Conservation (phyloP, 2,113 vertebrate genomes). For the Pachypanchax playfairii region DNA sequence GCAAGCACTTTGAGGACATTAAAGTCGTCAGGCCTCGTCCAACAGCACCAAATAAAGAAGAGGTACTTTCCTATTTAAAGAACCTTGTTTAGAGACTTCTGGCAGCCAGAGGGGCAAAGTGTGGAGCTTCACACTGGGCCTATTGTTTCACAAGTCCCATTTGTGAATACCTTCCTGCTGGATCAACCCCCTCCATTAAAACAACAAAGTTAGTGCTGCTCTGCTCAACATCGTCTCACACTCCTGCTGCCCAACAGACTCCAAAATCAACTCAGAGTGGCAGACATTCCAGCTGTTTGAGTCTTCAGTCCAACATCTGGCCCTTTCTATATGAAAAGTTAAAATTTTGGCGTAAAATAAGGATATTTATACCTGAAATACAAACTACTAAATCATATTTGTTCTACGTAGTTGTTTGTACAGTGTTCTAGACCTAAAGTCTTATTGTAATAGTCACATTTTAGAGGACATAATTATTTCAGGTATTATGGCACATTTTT, state of each 20-base stretch:
- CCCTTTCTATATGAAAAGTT: background rate
- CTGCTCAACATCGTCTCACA: constrained; percentile 66
- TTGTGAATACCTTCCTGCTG: constrained; percentile 76
- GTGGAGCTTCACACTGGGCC: constrained; percentile 77
- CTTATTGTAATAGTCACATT: background rate
- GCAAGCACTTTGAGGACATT: constrained; percentile 54
- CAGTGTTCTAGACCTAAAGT: background rate
- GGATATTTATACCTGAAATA: background rate
- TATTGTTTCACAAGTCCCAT: constrained; percentile 80
- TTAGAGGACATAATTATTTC: background rate
- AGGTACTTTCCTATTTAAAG: constrained; percentile 77
- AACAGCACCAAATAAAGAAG: constrained; percentile 31
- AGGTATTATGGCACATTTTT: too few relatives aligned
- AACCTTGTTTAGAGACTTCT: constrained; percentile 63
- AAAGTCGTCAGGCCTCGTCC: constrained; percentile 47
- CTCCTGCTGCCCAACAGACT: constrained; percentile 41
- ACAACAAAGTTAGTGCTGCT: constrained; percentile 67
- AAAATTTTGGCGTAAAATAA: background rate
- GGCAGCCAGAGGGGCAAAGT: constrained; percentile 68
- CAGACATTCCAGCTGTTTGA: constrained; percentile 11
- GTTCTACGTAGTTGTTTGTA: background rate
- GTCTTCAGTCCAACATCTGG: background rate
- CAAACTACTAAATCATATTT: background rate
- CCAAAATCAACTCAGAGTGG: constrained; percentile 39
- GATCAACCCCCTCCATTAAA: constrained; percentile 68